Conservation (phyloP, 2,888 invertebrate species). For the Eurytoma californica region DNA sequence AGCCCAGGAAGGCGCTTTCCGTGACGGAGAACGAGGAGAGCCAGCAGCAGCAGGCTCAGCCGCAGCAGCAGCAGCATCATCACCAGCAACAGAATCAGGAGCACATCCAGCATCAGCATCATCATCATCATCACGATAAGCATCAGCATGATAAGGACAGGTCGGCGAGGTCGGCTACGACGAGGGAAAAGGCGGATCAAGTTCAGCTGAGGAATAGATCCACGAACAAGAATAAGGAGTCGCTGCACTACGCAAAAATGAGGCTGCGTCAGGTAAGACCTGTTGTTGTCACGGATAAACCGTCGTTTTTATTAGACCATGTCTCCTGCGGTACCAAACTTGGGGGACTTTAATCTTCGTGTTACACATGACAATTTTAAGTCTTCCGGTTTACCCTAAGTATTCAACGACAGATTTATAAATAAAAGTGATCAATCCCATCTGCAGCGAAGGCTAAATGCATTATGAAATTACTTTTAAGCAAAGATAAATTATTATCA, state of each 20-base stretch:
- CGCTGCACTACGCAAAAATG: constrained; percentile 8
- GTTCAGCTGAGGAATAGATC: constrained; percentile 5
- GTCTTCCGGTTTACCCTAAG: no score
- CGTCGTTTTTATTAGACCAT: no score
- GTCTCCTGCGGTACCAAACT: no score
- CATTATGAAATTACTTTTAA: no score
- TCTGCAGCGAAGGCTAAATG: no score
- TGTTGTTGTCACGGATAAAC: no score
- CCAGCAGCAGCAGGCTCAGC: neutral
- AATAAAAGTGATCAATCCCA: no score
- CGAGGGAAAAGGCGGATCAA: neutral
- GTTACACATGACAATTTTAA: no score
- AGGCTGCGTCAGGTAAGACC: constrained; percentile 12
- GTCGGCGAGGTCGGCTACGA: neutral
- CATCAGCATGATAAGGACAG: constrained; percentile 7
- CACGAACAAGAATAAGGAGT: neutral
- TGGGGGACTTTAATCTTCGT: no score
- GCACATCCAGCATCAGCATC: constrained; percentile 6
- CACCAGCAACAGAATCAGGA: neutral
- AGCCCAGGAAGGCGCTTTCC: neutral
- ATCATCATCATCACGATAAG: constrained; percentile 23
- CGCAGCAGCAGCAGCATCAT: neutral
- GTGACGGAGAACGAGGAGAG: neutral
- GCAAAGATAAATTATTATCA: no score
- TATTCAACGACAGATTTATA: no score